Evolutionary conservation across 2,797 vertebrate species (phyloP).

Genomic region (Cichlasoma orientale): DNA sequence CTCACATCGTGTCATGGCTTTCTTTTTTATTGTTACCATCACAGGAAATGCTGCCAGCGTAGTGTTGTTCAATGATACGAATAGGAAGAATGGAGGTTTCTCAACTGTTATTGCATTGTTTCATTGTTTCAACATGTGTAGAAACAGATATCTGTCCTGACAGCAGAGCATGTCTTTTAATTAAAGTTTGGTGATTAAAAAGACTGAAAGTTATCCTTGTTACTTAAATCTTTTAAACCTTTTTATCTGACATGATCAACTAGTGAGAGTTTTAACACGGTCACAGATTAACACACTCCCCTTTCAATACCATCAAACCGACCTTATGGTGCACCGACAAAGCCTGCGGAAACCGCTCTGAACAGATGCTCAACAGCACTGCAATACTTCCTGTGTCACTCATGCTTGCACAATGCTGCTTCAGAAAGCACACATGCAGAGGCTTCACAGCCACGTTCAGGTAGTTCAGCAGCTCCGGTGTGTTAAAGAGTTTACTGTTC

Average conservation of each 20-base stretch:
- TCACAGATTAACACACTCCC: too few relatives aligned
- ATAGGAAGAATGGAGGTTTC: background rate
- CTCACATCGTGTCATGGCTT: background rate
- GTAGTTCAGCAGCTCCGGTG: background rate
- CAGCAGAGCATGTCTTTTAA: background rate
- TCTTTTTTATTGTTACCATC: background rate
- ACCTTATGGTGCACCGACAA: background rate
- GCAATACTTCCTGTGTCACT: slow-evolving; percentile 9
- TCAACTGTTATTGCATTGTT: background rate
- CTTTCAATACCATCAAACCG: rapidly evolving
- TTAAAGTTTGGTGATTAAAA: too few relatives aligned
- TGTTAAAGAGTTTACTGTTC: slow-evolving; percentile 25
- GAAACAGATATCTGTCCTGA: background rate
- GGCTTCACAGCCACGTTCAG: background rate
- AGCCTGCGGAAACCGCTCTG: background rate
- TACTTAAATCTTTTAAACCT: rapidly evolving
- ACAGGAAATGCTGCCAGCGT: background rate
- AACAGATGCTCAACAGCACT: background rate
- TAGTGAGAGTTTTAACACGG: too few relatives aligned
- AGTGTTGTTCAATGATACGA: too few relatives aligned
- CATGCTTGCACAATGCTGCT: background rate
- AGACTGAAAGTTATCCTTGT: too few relatives aligned
- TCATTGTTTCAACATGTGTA: background rate
- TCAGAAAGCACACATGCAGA: background rate
- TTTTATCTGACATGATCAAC: too few relatives aligned